A percentile compares a stretch with the other conserved stretches of the same genome.
Evolutionary conservation across 2,797 vertebrate species (phyloP).

Genomic region (Erpetoichthys calabaricus): DNA sequence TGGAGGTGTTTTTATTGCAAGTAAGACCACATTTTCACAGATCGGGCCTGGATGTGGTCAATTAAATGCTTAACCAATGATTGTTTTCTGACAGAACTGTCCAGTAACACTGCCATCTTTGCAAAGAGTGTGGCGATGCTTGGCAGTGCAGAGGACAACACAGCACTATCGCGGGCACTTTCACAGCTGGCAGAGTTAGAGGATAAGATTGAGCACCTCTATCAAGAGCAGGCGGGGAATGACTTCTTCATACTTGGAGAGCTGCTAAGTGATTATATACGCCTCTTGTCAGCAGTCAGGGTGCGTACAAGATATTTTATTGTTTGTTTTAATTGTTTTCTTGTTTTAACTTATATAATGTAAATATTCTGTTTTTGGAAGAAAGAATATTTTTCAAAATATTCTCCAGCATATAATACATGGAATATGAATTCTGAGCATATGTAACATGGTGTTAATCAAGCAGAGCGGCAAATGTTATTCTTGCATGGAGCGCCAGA

Average conservation of each 20-base stretch:
- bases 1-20: no score
- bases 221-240: constrained; percentile 78
- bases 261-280: constrained; percentile 85
- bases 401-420: no score
- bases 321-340: no score
- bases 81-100: constrained; percentile 45
- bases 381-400: no score
- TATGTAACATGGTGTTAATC: no score
- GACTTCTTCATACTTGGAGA: constrained; percentile 87
- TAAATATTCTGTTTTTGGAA: background rate
- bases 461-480: no score
- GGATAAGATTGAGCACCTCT: constrained; percentile 90
- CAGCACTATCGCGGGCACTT: constrained; percentile 80
- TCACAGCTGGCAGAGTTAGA: constrained; percentile 95
- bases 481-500: no score
- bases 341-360: no score
- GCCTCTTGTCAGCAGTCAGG: constrained; percentile 76
- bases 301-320: constrained; percentile 37
- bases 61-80: no score
- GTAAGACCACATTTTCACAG: no score
- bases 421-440: no score
- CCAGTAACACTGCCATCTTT: constrained; percentile 77
- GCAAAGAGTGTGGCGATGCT: constrained; percentile 94
- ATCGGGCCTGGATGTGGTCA: no score
- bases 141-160: constrained; percentile 95